These are phyloP conservation scores for Limulus polyphemus DNA, from an alignment of 2,888 invertebrate genomes.

Conservation along the genomic window DNA sequence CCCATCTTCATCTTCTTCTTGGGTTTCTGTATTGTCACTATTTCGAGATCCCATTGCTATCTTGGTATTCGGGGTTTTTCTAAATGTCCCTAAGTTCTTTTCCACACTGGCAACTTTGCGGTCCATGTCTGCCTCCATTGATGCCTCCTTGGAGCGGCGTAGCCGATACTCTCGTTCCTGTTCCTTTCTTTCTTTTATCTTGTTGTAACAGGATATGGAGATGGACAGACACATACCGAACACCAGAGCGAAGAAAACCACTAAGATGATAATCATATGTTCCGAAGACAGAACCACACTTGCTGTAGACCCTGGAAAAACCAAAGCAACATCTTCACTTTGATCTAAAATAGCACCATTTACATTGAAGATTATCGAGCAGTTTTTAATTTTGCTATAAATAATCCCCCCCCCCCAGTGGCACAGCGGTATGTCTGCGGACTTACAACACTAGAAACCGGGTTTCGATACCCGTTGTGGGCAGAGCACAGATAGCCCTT, in stretches of 20 bases:
- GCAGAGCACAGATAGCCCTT: no score
- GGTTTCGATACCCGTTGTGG: no score
- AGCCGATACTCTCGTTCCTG: conserved; percentile 28
- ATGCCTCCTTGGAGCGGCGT: conserved; percentile 25
- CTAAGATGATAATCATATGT: conserved; percentile 68
- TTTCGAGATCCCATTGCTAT: no score
- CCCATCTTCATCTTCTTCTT: conserved; percentile 18
- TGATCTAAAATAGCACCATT: no score
- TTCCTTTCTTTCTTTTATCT: conserved; percentile 50
- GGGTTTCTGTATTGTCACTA: no score
- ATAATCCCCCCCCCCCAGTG: no score
- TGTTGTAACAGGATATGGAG: conserved; percentile 72
- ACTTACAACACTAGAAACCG: no score
- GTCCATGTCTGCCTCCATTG: conserved; percentile 22
- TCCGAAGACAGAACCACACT: conserved; percentile 28
- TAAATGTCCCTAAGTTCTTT: conserved; percentile 19
- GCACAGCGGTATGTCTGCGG: no score
- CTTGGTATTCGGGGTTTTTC: conserved; percentile 3
- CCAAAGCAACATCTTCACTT: neutral
- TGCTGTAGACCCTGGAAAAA: conserved; percentile 14
- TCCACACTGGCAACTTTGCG: conserved; percentile 12
- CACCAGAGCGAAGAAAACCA: conserved; percentile 72
- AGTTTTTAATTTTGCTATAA: no score
- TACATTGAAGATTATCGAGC: no score
- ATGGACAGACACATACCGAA: conserved; percentile 79